Base-by-base conservation (phyloP, 2,888 invertebrate genomes). In the Epiblema foenella region DNA sequence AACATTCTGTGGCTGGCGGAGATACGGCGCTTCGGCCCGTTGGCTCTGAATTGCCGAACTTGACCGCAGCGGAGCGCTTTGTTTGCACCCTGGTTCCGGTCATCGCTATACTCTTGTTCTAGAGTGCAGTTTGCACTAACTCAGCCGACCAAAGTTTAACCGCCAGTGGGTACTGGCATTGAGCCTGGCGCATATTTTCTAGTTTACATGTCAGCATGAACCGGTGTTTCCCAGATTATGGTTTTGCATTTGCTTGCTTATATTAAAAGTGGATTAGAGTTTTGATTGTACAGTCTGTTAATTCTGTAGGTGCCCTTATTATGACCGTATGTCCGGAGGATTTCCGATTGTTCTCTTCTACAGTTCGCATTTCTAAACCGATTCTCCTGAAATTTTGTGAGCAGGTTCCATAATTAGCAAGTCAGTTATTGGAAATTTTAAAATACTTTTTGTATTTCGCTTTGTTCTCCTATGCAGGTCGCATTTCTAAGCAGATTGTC, bases 11-110 rank as follows among this genome's bases (percentile, higher is more conserved):
- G 85, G 83, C 77, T 75, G 74, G 78, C 78, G 78, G 79, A 81
- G 81, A 83, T 84, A 84, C 77, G 77, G 81, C 80, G 84, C 77
- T 75, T 75, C 83, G 85, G 84, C 79, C 81, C 83, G 85, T 82
- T 84, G 83, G 78, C 79, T 82, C 80, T 79, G 81, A 86, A 86
- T 85, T 82, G 82, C 83, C 85, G 85, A 89, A 89, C 86, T 89
- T 89, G 87, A 87, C 88, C 88, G 81, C 82, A 79, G 79, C 78
- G 75, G 33, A 33, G 56, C 75, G 83, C 83, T 85, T 86, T 86
- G 85, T 85, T 82, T 81, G 79, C 76, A 65, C 75, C 75, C 77
- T 69, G 75, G 75, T 75, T 76, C 74, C 78, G 78, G 79, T 79
- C 79, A 77, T 77, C 81, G 78, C 78, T 76, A 75, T 39, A 76